Evolutionary conservation across 2,113 vertebrate species (phyloP), one percentile per base, ranked within the genome.

Genomic region (Plecturocebus donacophilus): DNA sequence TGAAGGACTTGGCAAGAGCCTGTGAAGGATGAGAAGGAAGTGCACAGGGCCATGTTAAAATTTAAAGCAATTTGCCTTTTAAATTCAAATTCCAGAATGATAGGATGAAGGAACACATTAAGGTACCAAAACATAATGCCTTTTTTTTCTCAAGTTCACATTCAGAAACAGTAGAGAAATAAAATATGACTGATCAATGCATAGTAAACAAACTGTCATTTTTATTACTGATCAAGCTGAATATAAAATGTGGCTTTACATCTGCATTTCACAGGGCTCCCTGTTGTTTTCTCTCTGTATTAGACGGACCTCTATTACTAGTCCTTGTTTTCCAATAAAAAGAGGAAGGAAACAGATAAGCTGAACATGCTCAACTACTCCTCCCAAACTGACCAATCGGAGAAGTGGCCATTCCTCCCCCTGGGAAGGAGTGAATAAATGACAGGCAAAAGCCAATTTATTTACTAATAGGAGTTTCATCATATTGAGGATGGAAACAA

Each of bases 81-180:
- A 58, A 73, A 71, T 91, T 75, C 66, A 76, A 87, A 93, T 85
- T 81, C 32, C 13, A 88, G 40, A 81, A 84, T 77, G 23, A 61
- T 40, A 73, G 40, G 47, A 40, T 95, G 25, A 76, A 45, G 49
- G 47, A 64, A 4, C 61, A 49, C 0, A 77, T 40, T 32, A 91
- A 76, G 25, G 17, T 10, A 19, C 30, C 17, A 84, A 25, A 27
- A 40, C 1, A 85, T 61, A 73, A 84, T 19, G 1, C 1, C 8
- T 14, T 7, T 17, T 17, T 73, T 68, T 23, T 10, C 21, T 7
- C 2, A 73, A n/a, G 23, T 75, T 23, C 8, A 91, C 47, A 73
- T 54, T 92, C 42, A 81, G 66, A 76, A 93, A 75, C 13, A 88
- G 58, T 21, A 77, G 14, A 47, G 6, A 96, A 83, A 73, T 93